A percentile compares a stretch with the other conserved stretches of the same genome.
These are phyloP conservation scores for Amphipyra tragopoginis DNA, from an alignment of 2,888 invertebrate genomes.

Conservation along the genomic window DNA sequence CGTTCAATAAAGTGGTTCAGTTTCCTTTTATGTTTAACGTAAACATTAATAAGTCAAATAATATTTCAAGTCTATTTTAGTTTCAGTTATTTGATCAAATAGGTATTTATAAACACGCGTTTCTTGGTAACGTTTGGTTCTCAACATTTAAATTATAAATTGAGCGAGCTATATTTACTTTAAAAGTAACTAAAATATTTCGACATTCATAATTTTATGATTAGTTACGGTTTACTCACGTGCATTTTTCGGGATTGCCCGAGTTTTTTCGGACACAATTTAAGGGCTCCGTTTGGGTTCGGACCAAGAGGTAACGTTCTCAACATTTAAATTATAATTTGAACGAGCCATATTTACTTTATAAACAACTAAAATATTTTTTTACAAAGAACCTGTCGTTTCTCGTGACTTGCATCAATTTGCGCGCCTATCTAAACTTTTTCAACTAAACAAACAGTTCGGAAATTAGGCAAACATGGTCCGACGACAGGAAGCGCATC, in stretches of 20 bases:
- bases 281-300: no score
- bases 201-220: no score
- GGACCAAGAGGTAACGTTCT: no score
- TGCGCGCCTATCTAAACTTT: slow-evolving; percentile 72
- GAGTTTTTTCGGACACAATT: no score
- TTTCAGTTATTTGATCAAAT: slow-evolving; percentile 9
- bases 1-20: slow-evolving; percentile 8
- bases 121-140: slow-evolving; percentile 11
- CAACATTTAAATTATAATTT: slow-evolving; percentile 46
- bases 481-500: slow-evolving; percentile 69
- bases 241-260: no score
- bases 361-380: slow-evolving; percentile 52
- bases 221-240: no score
- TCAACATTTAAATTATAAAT: slow-evolving; percentile 44
- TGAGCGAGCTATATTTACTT: slow-evolving; percentile 59
- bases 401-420: slow-evolving; percentile 80
- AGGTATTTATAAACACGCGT: slow-evolving; percentile 6
- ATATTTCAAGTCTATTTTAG: slow-evolving; percentile 4
- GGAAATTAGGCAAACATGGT: slow-evolving; percentile 80
- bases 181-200: slow-evolving; percentile 51
- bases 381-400: slow-evolving; percentile 51
- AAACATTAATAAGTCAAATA: slow-evolving; percentile 8
- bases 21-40: slow-evolving; percentile 8
- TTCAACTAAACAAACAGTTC: slow-evolving; percentile 75
- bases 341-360: slow-evolving; percentile 59